Base-by-base conservation (phyloP, 2,113 vertebrate genomes). In the Lophura nycthemera region DNA sequence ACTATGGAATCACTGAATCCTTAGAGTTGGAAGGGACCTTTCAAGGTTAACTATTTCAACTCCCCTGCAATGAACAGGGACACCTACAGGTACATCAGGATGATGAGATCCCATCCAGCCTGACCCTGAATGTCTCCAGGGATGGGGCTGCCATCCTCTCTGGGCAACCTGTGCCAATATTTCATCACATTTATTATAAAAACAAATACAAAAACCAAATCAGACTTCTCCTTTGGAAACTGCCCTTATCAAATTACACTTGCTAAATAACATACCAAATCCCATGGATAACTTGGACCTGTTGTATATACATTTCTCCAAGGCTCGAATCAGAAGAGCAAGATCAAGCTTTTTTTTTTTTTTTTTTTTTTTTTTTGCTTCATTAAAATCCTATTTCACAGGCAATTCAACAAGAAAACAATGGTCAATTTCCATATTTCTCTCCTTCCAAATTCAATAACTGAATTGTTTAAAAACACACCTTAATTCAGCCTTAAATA, bases 271-370 rank as follows among this genome's bases (percentile, higher is more conserved):
- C 10, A 63, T 40, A 45, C 32, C 20, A 30, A 2, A 30, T 67
- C 36, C 36, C 38, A 60, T 3, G 7, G 42, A 64, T 52, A 18
- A 59, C 29, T 48, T 30, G 13, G 30, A n/a, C 4, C 2, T 14
- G 9, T 3, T 48, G 22, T 15, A 6, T 43, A 50, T 9, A 50
- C 0, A 0, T 30, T 52, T 11, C 43, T 61, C 50, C 76, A 61
- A 80, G 76, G 6, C 75, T 86, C 29, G 70, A 86, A 61, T 2
- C 21, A 13, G 3, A 75, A 70, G 10, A 73, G 50, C 4, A 47
- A 60, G 32, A 52, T 8, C 30, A 24, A 80, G 56, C 25, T 12
- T 19, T 19, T 19, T 18, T 72, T 77, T 82, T 12, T 19, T 19
- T 19, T 36, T 36, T 36, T 18, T 72, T 73, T 81, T 77, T 82